Evolutionary conservation across 2,113 vertebrate species (phyloP), one percentile per base, ranked within the genome.

Genomic region (Hirundichthys speculiger): DNA sequence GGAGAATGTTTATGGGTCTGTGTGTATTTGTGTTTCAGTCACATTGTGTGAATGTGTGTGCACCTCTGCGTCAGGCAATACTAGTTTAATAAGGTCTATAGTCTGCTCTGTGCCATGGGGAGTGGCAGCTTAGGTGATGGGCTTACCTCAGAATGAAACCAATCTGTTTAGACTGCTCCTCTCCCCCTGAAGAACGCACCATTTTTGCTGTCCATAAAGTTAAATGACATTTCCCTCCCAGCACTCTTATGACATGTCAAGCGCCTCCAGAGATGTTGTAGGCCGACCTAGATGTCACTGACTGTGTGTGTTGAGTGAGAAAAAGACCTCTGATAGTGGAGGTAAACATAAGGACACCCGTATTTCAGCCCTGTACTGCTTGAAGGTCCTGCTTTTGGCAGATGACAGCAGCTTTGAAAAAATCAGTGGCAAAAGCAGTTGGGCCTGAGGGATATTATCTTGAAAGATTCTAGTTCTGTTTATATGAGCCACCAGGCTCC

Each of bases 91-190:
- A 86, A 91, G 82, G 86, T 90, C 83, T 88, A 76, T 79, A 83
- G 80, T 88, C 88, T 90, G 87, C 86, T 91, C 81, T 88, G 88
- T 80, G 87, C 85, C 78, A 41, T 45, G 15, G 88, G 87, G 88
- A 88, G 81, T 80, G 54, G 8, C 77, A 84, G 88, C 79, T 89
- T 84, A 88, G 81, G 73, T 74, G 48, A 80, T 21, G 67, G 78
- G 85, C 79, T 90, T 92, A 91, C 90, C 83, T 89, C 85, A 85
- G 86, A 91, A 88, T 90, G 82, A 92, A 92, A 89, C 89, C 92
- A 91, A 92, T 92, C 89, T 93, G 91, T 89, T 89, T 83, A 87
- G 86, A 77, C 79, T 76, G 78, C 82, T 88, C 81, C 72, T 78
- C 80, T 90, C 86, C 83, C 84, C 80, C 84, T 82, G 63, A 78